Evolutionary conservation across 2,113 vertebrate species (phyloP), one percentile per base, ranked within the genome.

Genomic region (Callipepla californica): DNA sequence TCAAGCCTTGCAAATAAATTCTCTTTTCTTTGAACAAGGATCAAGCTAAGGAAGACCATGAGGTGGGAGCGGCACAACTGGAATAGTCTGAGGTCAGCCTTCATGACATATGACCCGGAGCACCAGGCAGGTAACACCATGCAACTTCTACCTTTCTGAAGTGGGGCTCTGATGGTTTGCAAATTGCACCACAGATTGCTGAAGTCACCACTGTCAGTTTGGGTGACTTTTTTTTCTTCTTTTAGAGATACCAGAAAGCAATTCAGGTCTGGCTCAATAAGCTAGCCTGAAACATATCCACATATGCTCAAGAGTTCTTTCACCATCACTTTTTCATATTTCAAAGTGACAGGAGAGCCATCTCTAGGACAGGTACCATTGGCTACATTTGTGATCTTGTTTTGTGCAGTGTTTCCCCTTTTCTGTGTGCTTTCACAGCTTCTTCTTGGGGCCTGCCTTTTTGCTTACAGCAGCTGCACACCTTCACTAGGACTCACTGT

Each of bases 391-490:
- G 44, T 8, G 9, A 36, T 58, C 15, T 38, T 69, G 21, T 77
- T 84, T 70, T 42, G 61, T 42, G 15, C 51, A 63, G 2, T 7
- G 12, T 9, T 74, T 66, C 51, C 67, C 8, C 48, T 74, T 80
- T 42, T 62, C 45, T 83, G 42, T 0, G 0, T 18, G 34, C 6
- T 58, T 69, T 48, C 73, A 77, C 0, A 0, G 18, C 42, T 86
- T 89, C 57, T 6, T 62, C 51, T 70, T 0, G 0, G 7, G 44
- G 36, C 66, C 55, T 7, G 2, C 22, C 48, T 36, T 40, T 45
- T 62, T 32, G 47, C 11, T 66, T 21, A 18, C 1, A 1, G 16
- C 17, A 62, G 38, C 19, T 11, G 47, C 5, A 32, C 61, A 34
- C 32, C 32, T 70, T 65, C 47, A 58, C n/a, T 42, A 42, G 23